phyloP scores from a whole-genome alignment of 2,797 vertebrate genomes.

The Valencia hispanica region DNA sequence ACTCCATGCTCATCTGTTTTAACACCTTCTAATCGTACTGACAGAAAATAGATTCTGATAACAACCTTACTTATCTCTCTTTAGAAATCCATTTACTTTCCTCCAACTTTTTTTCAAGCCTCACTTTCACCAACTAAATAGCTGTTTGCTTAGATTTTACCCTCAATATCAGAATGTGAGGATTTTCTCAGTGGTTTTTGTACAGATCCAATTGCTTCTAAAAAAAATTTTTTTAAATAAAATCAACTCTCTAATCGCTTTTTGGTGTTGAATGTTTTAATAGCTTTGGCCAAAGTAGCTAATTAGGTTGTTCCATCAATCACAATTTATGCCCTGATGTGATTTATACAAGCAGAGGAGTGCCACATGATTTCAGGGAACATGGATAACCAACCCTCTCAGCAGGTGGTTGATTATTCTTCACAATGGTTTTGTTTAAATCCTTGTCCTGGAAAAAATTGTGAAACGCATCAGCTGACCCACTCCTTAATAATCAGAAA shows the following conservation, averaged over 20 bases:
- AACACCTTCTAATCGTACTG: constrained; percentile 56
- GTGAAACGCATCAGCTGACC: constrained; percentile 21
- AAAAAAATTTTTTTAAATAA: neutral
- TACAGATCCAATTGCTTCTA: neutral
- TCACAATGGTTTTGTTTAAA: constrained; percentile 21
- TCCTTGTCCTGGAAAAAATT: constrained; percentile 12
- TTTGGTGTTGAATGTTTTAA: constrained; percentile 12
- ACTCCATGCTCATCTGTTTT: constrained; percentile 39
- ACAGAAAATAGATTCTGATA: constrained; percentile 62
- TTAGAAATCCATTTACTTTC: constrained; percentile 43
- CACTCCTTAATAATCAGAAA: constrained; percentile 21
- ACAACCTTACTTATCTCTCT: constrained; percentile 53
- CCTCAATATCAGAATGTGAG: constrained; percentile 7
- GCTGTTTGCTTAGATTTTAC: constrained; percentile 40
- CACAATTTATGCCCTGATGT: constrained; percentile 6
- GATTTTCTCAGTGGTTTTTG: neutral
- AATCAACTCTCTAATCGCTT: neutral
- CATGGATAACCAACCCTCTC: neutral
- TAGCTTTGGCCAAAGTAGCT: neutral
- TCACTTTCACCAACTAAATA: constrained; percentile 38
- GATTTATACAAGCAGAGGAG: neutral
- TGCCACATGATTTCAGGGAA: neutral
- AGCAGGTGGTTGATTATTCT: constrained; percentile 29
- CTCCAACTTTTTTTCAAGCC: constrained; percentile 28
- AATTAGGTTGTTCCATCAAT: constrained; percentile 7